Conservation (phyloP, 2,113 vertebrate species). For the Laticauda laticaudata region DNA sequence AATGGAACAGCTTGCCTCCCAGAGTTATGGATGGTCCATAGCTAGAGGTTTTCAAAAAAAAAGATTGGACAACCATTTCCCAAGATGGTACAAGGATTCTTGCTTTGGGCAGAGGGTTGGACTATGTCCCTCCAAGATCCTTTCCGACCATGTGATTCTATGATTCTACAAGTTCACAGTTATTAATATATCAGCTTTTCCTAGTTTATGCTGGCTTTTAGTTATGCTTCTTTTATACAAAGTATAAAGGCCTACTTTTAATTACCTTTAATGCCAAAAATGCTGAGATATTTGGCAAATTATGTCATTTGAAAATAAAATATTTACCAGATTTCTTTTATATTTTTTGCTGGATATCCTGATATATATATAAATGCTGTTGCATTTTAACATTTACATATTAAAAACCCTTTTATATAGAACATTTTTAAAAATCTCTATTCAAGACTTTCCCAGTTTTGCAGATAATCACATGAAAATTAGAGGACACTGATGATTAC, state of each 20-base stretch:
- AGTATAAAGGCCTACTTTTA: background rate
- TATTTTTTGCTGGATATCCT: background rate
- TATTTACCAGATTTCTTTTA: background rate
- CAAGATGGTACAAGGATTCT: background rate
- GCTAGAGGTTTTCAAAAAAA: background rate
- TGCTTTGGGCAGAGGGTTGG: background rate
- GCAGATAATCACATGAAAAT: background rate
- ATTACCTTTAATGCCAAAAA: background rate
- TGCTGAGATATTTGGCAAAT: background rate
- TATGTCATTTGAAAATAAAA: background rate
- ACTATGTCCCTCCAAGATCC: background rate
- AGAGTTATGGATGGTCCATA: background rate
- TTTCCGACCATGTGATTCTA: background rate
- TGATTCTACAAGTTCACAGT: background rate
- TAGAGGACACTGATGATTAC: constrained; percentile 3
- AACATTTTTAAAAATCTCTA: constrained; percentile 14
- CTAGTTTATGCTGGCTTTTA: background rate
- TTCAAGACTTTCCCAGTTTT: background rate
- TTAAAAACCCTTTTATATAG: background rate
- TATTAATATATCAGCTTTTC: background rate
- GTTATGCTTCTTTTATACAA: background rate
- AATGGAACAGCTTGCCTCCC: background rate
- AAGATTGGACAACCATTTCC: background rate
- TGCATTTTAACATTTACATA: constrained; percentile 35
- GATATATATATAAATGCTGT: background rate